Conservation (phyloP, 1,140 invertebrate species). For the Radopholus similis region DNA sequence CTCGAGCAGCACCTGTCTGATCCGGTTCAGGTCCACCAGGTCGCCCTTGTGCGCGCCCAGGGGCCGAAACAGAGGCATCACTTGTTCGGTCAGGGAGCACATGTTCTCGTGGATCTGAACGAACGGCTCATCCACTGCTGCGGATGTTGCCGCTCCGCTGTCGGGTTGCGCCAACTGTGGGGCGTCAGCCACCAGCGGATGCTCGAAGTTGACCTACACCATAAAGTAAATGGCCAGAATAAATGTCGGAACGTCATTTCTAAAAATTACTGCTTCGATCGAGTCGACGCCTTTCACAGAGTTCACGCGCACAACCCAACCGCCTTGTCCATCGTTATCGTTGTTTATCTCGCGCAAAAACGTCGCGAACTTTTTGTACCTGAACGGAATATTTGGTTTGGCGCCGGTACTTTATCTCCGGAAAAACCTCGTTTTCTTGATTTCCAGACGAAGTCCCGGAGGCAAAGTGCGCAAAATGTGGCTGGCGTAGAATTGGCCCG, state of each 20-base stretch:
- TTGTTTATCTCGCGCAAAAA: constrained; percentile 37
- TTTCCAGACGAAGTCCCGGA: constrained; percentile 24
- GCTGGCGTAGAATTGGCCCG: constrained; percentile 42
- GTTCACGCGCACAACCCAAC: constrained; percentile 32
- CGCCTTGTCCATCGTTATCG: neutral
- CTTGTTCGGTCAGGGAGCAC: constrained; percentile 6
- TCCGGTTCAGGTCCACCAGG: constrained; percentile 1
- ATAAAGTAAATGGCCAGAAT: neutral
- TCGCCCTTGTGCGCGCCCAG: neutral
- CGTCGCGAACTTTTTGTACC: constrained; percentile 40
- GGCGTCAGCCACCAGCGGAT: neutral
- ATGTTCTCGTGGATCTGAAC: neutral
- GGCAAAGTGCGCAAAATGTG: constrained; percentile 34
- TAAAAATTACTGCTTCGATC: constrained; percentile 32
- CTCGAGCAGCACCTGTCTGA: neutral
- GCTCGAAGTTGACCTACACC: neutral
- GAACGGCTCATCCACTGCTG: neutral
- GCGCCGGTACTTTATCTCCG: neutral
- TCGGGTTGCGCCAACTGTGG: neutral
- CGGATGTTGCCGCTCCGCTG: neutral
- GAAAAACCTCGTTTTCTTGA: constrained; percentile 36
- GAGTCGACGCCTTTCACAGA: constrained; percentile 42
- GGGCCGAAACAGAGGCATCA: constrained; percentile 12
- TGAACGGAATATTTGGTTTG: neutral
- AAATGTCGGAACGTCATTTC: neutral